Percentiles rank a stretch among this genome's conserved stretches.
These are phyloP conservation scores for Dipus sagitta DNA, from an alignment of 2,797 vertebrate genomes.

Conservation along the genomic window DNA sequence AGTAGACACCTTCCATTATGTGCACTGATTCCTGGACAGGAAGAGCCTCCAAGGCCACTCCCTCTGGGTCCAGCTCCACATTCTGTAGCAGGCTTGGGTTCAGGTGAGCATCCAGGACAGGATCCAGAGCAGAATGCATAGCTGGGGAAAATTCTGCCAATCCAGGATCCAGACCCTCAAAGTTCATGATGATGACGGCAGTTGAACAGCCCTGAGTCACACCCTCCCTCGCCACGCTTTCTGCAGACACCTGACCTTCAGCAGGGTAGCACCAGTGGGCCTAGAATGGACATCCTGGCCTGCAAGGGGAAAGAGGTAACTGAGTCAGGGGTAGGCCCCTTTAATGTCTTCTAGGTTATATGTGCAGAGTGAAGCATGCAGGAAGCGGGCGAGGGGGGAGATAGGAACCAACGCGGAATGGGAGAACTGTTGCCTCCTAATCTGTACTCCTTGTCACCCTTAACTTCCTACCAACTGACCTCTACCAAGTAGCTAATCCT, in stretches of 20 bases:
- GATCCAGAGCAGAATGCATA: constrained; percentile 90
- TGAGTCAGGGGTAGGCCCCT: constrained; percentile 53
- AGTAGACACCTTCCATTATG: constrained; percentile 97
- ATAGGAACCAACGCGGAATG: not conserved
- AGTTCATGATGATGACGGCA: constrained; percentile 92
- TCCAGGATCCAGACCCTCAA: constrained; percentile 93
- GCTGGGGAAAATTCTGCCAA: constrained; percentile 93
- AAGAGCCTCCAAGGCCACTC: constrained; percentile 89
- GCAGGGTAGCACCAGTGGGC: constrained; percentile 52
- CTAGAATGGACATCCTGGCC: constrained; percentile 69
- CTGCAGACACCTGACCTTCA: constrained; percentile 63
- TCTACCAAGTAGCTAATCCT: not conserved
- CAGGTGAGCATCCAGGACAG: constrained; percentile 93
- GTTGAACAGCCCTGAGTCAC: constrained; percentile 54
- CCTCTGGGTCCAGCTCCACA: constrained; percentile 94
- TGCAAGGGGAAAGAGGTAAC: constrained; percentile 74
- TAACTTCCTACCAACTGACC: too few species aligned
- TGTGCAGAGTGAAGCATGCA: not conserved
- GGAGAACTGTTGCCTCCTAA: not conserved
- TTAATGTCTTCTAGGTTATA: constrained; percentile 26
- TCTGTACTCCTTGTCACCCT: not conserved
- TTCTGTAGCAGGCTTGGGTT: constrained; percentile 93
- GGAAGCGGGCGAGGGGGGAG: not conserved
- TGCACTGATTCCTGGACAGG: constrained; percentile 93
- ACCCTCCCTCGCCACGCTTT: constrained; percentile 65